These are phyloP conservation scores for Dicentrarchus labrax DNA, from an alignment of 2,113 vertebrate species.

Conservation along the genomic window DNA sequence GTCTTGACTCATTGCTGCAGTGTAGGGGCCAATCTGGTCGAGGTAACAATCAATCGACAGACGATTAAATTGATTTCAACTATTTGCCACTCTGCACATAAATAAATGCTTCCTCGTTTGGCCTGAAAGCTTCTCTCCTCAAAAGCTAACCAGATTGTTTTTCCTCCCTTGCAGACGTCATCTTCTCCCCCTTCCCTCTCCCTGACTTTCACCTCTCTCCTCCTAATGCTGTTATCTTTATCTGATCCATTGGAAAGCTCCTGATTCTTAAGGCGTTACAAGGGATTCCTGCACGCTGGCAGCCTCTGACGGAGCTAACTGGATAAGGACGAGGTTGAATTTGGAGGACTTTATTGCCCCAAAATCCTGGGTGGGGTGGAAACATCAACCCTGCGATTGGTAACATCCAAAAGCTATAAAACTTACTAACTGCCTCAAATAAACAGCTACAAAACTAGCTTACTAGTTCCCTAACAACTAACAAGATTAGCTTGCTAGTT, in stretches of 20 bases:
- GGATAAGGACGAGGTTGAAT: neutral
- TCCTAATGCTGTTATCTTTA: slow-evolving; percentile 3
- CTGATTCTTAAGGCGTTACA: neutral
- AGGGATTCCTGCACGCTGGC: neutral
- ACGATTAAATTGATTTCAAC: neutral
- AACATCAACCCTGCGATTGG: too few relatives aligned
- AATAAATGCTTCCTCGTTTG: too few relatives aligned
- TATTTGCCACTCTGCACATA: too few relatives aligned
- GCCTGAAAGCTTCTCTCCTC: neutral
- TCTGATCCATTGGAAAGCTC: neutral
- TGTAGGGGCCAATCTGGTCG: neutral
- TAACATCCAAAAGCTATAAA: too few relatives aligned
- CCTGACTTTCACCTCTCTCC: slow-evolving; percentile 18
- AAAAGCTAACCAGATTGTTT: neutral
- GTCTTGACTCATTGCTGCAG: neutral
- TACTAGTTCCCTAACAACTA: too few relatives aligned
- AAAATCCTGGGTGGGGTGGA: neutral
- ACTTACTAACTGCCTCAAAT: too few relatives aligned
- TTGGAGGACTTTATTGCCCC: neutral
- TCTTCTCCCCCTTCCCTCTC: neutral
- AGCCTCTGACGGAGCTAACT: neutral
- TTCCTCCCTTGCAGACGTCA: neutral
- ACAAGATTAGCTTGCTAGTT: too few relatives aligned
- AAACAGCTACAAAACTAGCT: too few relatives aligned
- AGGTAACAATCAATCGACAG: neutral